Evolutionary conservation across 2,888 invertebrate genomes (phyloP), one percentile per base, ranked within the genome.

Genomic region (Papilio demoleus): DNA sequence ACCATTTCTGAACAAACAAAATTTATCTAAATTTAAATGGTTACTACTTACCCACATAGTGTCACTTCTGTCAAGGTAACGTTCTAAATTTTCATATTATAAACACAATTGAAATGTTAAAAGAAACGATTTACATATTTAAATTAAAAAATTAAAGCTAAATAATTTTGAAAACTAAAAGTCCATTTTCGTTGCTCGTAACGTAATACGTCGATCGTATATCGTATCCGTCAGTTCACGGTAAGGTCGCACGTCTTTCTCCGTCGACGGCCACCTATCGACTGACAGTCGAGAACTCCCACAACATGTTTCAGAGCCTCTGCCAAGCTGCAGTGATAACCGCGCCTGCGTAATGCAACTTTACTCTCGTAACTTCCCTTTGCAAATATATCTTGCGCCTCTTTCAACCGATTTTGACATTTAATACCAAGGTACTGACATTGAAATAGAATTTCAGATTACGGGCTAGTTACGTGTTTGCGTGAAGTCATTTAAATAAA

Each of bases 341-440:
- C 70, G 76, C 91, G 91, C 91, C 84, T 85, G 92, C 92, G 90
- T 78, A 67, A 72, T 86, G 84, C 87, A 87, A 85, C 83, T 82
- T 80, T 80, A 76, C 78, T 81, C 80, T 81, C 72, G 72, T 74
- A 83, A 74, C 83, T 81, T 82, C 81, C 80, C 80, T 73, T 74
- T 74, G 70, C 72, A 72, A 61, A 73, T 76, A 76, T 69, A 64
- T 67, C 67, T 75, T 70, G 71, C 62, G 59, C 50, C 67, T 42
- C 59, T 17, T 66, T 72, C 70, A 75, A 58, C 34, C 74, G 62
- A 84, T 75, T 79, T 70, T 79, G 59, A 76, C 74, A 74, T 72
- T 76, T 87, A 76, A 62, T 47, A 12, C 12, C 22, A 60, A 14
- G 8, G 40, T 27, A n/a, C 19, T 50, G 5, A 68, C 14, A 60